These are phyloP conservation scores for Cistogaster globosa DNA, from an alignment of 2,888 invertebrate genomes.

Conservation along the genomic window DNA sequence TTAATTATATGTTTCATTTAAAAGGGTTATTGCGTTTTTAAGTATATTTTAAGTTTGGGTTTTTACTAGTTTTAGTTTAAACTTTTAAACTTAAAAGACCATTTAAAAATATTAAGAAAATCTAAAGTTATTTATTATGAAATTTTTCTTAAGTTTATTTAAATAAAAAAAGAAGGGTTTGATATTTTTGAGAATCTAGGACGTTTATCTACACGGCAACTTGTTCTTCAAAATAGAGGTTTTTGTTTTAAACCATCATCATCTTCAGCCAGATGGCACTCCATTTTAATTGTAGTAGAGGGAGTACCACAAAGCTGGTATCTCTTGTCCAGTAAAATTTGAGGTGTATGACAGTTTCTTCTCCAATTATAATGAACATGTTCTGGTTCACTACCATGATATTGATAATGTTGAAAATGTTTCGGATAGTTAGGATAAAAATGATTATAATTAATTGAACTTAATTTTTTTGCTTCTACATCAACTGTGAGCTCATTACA, in stretches of 20 bases:
- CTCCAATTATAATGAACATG: slow-evolving; percentile 58
- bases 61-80: slow-evolving; percentile 34
- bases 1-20: slow-evolving; percentile 13
- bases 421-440: slow-evolving; percentile 49
- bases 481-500: slow-evolving; percentile 59
- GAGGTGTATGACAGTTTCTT: slow-evolving; percentile 27
- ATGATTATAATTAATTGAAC: slow-evolving; percentile 38
- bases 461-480: slow-evolving; percentile 24
- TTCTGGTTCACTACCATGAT: slow-evolving; percentile 17
- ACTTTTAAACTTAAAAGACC: slow-evolving; percentile 61
- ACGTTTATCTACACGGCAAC: slow-evolving; percentile 39
- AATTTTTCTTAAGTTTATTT: slow-evolving; percentile 44
- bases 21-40: slow-evolving; percentile 30
- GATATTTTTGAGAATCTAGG: slow-evolving; percentile 46
- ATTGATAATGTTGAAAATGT: slow-evolving; percentile 29
- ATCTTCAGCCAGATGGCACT: slow-evolving; percentile 57
- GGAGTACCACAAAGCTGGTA: slow-evolving; percentile 25
- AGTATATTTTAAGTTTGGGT: slow-evolving; percentile 25
- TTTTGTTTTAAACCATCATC: slow-evolving; percentile 48
- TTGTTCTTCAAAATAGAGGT: slow-evolving; percentile 36
- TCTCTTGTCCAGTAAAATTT: slow-evolving; percentile 33
- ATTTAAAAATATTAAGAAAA: slow-evolving; percentile 41
- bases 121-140: slow-evolving; percentile 12
- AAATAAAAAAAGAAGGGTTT: slow-evolving; percentile 54
- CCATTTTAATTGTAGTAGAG: slow-evolving; percentile 58